Base-by-base conservation (phyloP, 2,888 invertebrate species). In the Polymixis lichenea region DNA sequence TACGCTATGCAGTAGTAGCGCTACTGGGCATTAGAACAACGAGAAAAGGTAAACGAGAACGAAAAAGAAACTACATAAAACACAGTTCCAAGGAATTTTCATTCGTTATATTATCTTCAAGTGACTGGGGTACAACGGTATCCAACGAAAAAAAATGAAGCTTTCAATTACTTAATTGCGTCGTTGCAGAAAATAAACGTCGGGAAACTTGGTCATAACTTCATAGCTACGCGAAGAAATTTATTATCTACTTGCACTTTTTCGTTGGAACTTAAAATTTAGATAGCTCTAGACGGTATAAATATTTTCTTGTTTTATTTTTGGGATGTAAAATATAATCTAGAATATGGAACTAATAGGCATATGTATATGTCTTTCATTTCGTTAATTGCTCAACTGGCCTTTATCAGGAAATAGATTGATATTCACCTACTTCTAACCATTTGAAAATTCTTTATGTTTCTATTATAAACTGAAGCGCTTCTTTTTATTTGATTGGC, bases 81-180 rank as follows among this genome's bases (percentile, higher is more conserved):
- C 66, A 19, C 25, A 60, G 22, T 55, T 61, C 8, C 46, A 61
- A 38, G 17, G 9, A 64, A 75, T 49, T 64, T 28, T 74, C 28
- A 62, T 53, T 76, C 13, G 51, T 25, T 76, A 61, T 46, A 19
- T n/a, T 43, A 53, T 53, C 43, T 53, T 53, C 60, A 55, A 22
- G 32, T 68, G 46, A 77, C 53, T 28, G 51, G 17, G 13, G 46
- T 32, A 60, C 22, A 32, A 66, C 11, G 15, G 22, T 58, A 75
- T 38, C 6, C 51, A 28, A 70, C 17, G 25, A 65, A 32, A 43
- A 71, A 77, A 67, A 46, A 43, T n/a, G 2, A 43, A 64, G 51
- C 17, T 46, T 64, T 71, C 3, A 49, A 19, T 65, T 49, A 64
- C 64, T 28, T 64, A 56, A 71, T 58, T 77, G 22, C 11, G 68